Percentiles rank a stretch among this genome's conserved stretches.
phyloP scores from a whole-genome alignment of 2,797 vertebrate genomes.

The Chaetophractus vellerosus region DNA sequence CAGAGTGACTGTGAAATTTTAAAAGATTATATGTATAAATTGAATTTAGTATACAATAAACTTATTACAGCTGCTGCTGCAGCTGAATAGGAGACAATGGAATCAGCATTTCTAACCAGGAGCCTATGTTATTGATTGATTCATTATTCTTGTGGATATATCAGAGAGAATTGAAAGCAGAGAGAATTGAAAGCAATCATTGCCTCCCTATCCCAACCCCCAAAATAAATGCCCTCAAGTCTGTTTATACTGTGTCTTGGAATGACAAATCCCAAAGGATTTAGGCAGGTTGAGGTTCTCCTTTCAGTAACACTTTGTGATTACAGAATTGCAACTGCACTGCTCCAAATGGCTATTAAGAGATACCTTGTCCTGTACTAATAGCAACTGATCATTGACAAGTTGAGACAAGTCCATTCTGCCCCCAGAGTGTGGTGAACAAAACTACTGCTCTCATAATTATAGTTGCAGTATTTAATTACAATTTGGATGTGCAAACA shows the following conservation, averaged over 20 bases:
- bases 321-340: neutral
- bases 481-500: neutral
- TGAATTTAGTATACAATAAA: constrained; percentile 15
- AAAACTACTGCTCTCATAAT: neutral
- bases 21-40: neutral
- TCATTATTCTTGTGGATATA: neutral
- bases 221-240: neutral
- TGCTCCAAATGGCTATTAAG: neutral
- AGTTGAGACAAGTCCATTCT: constrained; percentile 29
- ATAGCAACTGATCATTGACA: neutral
- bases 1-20: neutral
- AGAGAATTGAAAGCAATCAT: constrained; percentile 26
- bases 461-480: neutral
- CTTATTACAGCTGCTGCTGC: neutral
- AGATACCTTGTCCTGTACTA: neutral
- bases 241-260: neutral
- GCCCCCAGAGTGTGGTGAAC: neutral
- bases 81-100: neutral
- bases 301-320: neutral
- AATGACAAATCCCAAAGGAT: neutral
- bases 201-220: neutral
- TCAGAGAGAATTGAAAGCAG: constrained; percentile 12
- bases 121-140: neutral
- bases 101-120: neutral
- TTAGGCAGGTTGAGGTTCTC: neutral